Conservation (phyloP, 1,140 invertebrate genomes). For the Rhizoglyphus robini region DNA sequence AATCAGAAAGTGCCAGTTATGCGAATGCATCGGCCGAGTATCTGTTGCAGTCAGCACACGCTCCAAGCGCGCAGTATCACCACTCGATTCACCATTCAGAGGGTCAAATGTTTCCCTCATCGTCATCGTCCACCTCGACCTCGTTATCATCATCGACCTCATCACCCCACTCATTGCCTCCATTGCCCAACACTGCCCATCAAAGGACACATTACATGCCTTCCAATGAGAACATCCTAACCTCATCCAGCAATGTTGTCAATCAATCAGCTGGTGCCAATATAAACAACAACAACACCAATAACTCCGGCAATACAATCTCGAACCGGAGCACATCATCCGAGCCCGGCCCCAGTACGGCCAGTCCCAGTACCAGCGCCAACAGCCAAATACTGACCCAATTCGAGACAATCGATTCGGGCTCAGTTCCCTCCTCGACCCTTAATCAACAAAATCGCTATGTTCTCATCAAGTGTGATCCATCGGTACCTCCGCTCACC, state of each 20-base stretch:
- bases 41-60: not conserved
- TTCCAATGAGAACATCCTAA: not conserved
- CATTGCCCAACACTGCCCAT: not conserved
- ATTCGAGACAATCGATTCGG: not conserved
- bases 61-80: not conserved
- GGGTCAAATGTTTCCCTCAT: not conserved
- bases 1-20: not conserved
- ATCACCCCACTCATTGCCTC: not conserved
- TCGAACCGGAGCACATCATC: not conserved
- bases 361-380: not conserved
- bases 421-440: not conserved
- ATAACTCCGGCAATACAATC: not conserved
- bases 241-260: not conserved
- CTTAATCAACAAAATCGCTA: not conserved
- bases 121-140: not conserved
- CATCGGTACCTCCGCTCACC: not conserved
- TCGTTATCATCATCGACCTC: not conserved
- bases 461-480: not conserved
- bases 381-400: not conserved
- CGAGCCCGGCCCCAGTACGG: not conserved
- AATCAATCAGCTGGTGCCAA: not conserved
- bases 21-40: not conserved
- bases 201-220: slow-evolving; percentile 6
- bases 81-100: not conserved
- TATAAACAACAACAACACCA: not conserved